A percentile compares a stretch with the other conserved stretches of the same genome.
phyloP scores from a whole-genome alignment of 2,113 vertebrate species.

The Fregata magnificens region DNA sequence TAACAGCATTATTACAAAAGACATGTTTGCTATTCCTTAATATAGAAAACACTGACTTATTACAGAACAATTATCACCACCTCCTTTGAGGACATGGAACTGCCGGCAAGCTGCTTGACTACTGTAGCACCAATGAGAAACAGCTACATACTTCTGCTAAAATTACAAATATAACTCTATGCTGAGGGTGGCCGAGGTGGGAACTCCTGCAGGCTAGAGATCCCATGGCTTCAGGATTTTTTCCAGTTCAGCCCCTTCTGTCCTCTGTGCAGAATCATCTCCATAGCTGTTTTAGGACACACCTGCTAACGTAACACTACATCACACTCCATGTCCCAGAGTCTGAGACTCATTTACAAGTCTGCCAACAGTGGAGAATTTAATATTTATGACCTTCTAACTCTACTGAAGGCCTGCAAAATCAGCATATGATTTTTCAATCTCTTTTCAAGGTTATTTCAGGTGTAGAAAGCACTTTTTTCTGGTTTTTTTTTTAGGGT shows the following conservation, averaged over 20 bases:
- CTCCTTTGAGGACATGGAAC: neutral
- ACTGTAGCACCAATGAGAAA: neutral
- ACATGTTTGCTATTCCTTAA: neutral
- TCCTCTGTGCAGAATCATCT: neutral
- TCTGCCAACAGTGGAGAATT: neutral
- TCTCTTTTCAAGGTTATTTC: neutral
- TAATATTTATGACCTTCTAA: neutral
- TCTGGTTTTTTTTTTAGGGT: rapidly evolving
- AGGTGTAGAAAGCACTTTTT: neutral
- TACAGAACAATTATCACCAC: rapidly evolving
- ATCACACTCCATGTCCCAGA: neutral
- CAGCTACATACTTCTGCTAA: neutral
- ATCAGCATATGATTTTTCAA: neutral
- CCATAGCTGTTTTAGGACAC: neutral
- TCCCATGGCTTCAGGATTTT: neutral
- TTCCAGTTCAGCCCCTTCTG: neutral
- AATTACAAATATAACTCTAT: rapidly evolving
- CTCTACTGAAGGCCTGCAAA: neutral
- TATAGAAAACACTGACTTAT: neutral
- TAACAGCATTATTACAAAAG: neutral
- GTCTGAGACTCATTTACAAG: neutral
- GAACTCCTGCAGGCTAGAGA: neutral
- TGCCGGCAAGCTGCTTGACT: neutral
- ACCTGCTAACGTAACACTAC: neutral
- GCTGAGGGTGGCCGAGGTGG: too few species aligned